Conservation (phyloP, 2,113 vertebrate genomes). For the Lanius ludovicianus region DNA sequence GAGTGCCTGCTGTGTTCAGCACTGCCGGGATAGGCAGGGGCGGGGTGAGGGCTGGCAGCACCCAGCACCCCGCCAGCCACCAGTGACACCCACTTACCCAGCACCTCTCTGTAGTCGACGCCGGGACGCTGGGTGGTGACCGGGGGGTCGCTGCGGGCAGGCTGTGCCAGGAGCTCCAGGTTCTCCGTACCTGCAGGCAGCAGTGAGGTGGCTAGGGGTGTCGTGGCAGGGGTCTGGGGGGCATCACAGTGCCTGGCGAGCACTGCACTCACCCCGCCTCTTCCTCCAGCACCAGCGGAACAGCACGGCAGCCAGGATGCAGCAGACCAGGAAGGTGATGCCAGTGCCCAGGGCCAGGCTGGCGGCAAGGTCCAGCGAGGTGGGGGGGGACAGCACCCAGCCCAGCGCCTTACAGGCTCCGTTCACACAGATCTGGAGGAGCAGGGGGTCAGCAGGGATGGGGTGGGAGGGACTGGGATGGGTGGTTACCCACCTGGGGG, state of each 20-base stretch:
- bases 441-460: neutral
- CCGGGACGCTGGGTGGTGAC: neutral
- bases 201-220: accelerated
- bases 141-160: neutral
- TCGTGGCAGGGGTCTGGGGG: accelerated
- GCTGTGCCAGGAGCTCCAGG: slow-evolving; percentile 54
- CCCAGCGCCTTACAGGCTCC: slow-evolving; percentile 76
- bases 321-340: slow-evolving; percentile 73
- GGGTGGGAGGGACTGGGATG: accelerated
- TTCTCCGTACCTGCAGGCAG: slow-evolving; percentile 25
- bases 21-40: neutral
- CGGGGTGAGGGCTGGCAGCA: neutral
- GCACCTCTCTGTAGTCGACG: slow-evolving; percentile 54
- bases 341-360: slow-evolving; percentile 79
- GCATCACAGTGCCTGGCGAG: accelerated
- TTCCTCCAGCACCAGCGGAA: slow-evolving; percentile 78
- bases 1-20: slow-evolving; percentile 19
- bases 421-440: slow-evolving; percentile 76
- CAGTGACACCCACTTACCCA: slow-evolving; percentile 37
- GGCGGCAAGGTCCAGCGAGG: slow-evolving; percentile 74
- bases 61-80: neutral
- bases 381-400: slow-evolving; percentile 73
- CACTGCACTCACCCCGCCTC: slow-evolving; percentile 71
- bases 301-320: slow-evolving; percentile 69
- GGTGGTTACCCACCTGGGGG: accelerated